Evolutionary conservation across 2,797 vertebrate species (phyloP).

Genomic region (Sorex maritimensis): DNA sequence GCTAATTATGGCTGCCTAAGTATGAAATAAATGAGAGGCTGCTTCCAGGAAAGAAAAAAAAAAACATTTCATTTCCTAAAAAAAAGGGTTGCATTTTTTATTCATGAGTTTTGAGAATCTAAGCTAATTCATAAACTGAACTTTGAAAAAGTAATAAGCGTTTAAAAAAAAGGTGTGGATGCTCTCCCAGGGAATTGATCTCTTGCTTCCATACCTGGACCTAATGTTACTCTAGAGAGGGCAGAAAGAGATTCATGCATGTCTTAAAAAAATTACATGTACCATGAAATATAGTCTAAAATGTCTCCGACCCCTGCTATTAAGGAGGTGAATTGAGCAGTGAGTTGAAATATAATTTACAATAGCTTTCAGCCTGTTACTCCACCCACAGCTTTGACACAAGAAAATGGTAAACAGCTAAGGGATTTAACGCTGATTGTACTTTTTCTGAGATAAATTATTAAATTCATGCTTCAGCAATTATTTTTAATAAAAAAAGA

Average conservation of each 20-base stretch:
- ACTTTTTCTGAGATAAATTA: conserved; percentile 69
- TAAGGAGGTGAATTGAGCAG: conserved; percentile 42
- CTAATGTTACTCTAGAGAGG: neutral
- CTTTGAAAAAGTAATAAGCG: neutral
- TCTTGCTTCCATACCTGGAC: neutral
- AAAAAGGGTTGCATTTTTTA: neutral
- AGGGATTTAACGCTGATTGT: conserved; percentile 63
- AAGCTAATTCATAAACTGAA: neutral
- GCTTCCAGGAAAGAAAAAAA: neutral
- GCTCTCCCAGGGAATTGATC: neutral
- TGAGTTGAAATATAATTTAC: conserved; percentile 39
- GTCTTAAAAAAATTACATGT: conserved; percentile 63
- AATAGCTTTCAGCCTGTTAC: conserved; percentile 69
- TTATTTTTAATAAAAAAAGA: conserved; percentile 82
- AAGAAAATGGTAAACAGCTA: conserved; percentile 38
- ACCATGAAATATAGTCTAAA: conserved; percentile 55
- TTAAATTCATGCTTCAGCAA: conserved; percentile 67
- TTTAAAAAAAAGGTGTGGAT: neutral
- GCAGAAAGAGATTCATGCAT: conserved; percentile 19
- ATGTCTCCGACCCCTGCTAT: conserved; percentile 76
- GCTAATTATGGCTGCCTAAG: neutral
- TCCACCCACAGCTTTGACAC: conserved; percentile 42
- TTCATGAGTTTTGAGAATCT: neutral
- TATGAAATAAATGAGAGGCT: neutral
- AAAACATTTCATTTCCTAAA: neutral